Evolutionary conservation across 2,113 vertebrate species (phyloP).

Genomic region (Ophthalmolycus amberensis): DNA sequence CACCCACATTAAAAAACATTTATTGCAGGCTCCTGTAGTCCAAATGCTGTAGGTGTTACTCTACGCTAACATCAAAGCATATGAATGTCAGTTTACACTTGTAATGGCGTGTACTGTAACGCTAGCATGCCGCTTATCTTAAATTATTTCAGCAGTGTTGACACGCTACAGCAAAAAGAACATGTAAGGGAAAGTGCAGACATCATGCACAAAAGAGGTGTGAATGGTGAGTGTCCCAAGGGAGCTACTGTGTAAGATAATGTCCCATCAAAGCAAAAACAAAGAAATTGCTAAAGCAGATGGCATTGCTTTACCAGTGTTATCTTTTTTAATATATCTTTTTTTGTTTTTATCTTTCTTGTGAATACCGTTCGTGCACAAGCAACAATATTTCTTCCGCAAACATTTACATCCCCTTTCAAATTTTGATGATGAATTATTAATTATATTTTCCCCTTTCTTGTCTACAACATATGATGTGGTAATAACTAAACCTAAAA

Average conservation of each 20-base stretch:
- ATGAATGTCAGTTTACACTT: not conserved
- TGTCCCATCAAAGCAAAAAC: not conserved
- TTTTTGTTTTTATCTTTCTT: not conserved
- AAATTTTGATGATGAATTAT: not conserved
- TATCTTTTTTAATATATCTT: not conserved
- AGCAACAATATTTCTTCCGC: not conserved
- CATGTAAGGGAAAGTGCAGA: constrained; percentile 3
- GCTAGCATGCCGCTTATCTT: not conserved
- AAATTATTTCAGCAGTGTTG: constrained; percentile 10
- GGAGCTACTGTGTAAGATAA: not conserved
- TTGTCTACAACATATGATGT: not conserved
- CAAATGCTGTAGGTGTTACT: not conserved
- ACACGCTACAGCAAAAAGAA: constrained; percentile 10
- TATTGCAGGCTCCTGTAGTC: not conserved
- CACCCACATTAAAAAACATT: not conserved
- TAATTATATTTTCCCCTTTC: too few species aligned
- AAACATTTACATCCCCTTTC: not conserved
- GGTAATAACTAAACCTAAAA: not conserved
- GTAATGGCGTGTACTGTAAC: not conserved
- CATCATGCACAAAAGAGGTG: constrained; percentile 6
- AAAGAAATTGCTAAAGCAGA: not conserved
- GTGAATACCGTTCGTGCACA: not conserved
- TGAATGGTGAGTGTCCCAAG: not conserved
- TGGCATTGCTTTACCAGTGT: not conserved
- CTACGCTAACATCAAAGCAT: not conserved